These are phyloP conservation scores for Argynnis bischoffii DNA, from an alignment of 2,888 invertebrate species.

Conservation along the genomic window DNA sequence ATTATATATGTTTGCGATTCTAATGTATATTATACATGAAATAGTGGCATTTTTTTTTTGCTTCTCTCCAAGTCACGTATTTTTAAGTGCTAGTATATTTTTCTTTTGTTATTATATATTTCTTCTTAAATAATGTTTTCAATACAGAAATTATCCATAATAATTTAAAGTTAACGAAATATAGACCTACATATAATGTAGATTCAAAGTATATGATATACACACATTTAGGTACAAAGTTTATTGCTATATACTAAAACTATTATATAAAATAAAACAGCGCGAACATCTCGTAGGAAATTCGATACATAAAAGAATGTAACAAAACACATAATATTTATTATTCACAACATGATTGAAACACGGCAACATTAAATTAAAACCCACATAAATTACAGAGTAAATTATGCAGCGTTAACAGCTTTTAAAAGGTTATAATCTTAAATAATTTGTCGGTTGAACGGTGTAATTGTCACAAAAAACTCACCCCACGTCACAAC, in stretches of 20 bases:
- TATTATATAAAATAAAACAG: not conserved
- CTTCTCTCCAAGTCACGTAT: too few relatives aligned
- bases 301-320: not conserved
- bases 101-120: too few relatives aligned
- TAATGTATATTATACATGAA: not conserved
- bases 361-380: conserved; percentile 27
- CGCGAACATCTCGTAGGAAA: not conserved
- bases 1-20: not conserved
- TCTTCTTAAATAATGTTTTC: too few relatives aligned
- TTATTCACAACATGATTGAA: conserved; percentile 20
- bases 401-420: conserved; percentile 57
- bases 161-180: too few relatives aligned
- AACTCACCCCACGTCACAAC: conserved; percentile 66
- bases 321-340: not conserved
- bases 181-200: too few relatives aligned
- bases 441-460: conserved; percentile 65
- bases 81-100: too few relatives aligned
- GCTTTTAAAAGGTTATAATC: conserved; percentile 61
- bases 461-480: conserved; percentile 69
- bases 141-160: too few relatives aligned
- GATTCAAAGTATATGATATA: too few relatives aligned
- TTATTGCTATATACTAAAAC: not conserved
- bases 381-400: conserved; percentile 42
- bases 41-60: not conserved
- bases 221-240: too few relatives aligned